Base-by-base conservation (phyloP, 2,888 invertebrate species). In the Mechanitis mazaeus region DNA sequence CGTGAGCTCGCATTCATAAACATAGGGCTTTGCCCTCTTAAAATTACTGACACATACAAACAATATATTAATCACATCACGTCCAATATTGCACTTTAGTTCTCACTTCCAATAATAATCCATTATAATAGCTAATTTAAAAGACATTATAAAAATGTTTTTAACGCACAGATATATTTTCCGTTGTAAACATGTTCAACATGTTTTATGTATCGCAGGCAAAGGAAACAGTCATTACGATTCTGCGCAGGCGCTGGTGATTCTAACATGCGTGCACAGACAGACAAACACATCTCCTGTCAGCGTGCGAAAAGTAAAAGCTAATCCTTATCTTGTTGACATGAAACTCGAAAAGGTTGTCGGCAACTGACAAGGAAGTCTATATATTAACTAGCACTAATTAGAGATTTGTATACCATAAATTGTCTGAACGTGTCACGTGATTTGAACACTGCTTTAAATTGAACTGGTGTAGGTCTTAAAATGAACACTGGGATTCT, bases 1-100 rank as follows among this genome's bases (percentile, higher is more conserved):
- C 89, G 89, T 90, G 89, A 81, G 77, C 82, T 78, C 79, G 89
- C 89, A 90, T 90, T 87, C 75, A 87, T 85, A 87, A 84, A 74
- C 71, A 67, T 65, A 79, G 82, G 79, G 77, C 81, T 81, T 81
- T 83, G 81, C 84, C 77, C 87, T 78, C 76, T 81, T 79, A 79
- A 81, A 84, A 79, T 78, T 77, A 80, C 80, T 81, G 77, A 78
- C 81, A 84, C 77, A 80, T 77, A 79, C 20, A 20, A 20, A 20
- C 20, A 20, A 20, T 20, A 20, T 20, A 20, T 20, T 20, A 20
- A 20, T 20, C 20, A 20, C 20, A 69, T 69, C 70, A 69, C 75
- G 70, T 72, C 70, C 64, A 61, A 50, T 71, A 71, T 65, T 60
- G 65, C 63, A 65, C 65, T 66, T 61, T 63, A 68, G 64, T 67